Conservation (phyloP, 2,113 vertebrate species). For the Pterocles burchelli region DNA sequence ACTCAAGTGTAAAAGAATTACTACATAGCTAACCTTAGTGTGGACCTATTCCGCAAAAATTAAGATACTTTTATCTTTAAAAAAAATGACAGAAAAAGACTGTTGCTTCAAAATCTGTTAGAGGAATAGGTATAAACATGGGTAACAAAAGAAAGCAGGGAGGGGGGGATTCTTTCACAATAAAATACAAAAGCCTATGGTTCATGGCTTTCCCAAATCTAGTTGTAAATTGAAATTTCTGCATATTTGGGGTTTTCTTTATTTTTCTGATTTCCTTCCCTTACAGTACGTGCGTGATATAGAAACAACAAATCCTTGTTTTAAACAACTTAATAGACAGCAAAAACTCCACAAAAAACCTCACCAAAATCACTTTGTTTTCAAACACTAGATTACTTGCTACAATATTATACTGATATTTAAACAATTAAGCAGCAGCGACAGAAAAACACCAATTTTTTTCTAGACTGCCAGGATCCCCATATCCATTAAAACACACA, state of each 20-base stretch:
- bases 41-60: neutral
- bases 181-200: neutral
- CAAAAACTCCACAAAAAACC: neutral
- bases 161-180: neutral
- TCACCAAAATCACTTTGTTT: neutral
- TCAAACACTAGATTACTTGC: neutral
- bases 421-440: neutral
- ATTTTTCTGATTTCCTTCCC: neutral
- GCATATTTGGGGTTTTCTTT: neutral
- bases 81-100: neutral
- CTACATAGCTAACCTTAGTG: neutral
- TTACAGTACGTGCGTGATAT: accelerated
- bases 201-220: neutral
- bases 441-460: neutral
- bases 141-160: neutral
- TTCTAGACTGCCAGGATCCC: neutral
- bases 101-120: neutral
- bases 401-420: neutral
- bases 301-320: neutral
- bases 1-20: neutral
- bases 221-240: neutral
- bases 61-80: neutral
- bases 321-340: neutral
- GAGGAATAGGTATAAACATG: neutral
- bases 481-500: neutral